phyloP scores from a whole-genome alignment of 2,797 vertebrate species.

The Sphenodon punctatus region DNA sequence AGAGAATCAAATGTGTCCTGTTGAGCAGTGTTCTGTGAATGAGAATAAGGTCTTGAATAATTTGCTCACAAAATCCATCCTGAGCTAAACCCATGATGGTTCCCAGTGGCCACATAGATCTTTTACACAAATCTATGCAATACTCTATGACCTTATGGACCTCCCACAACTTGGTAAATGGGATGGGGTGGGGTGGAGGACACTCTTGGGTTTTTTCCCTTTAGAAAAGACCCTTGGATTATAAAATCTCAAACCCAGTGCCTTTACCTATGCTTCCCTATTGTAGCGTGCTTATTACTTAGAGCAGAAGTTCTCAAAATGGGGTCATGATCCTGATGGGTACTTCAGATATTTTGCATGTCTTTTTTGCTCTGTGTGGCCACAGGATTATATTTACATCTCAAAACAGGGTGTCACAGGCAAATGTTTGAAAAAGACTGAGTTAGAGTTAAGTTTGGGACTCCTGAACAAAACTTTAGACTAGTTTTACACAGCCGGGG shows the following conservation, averaged over 20 bases:
- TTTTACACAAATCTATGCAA: neutral
- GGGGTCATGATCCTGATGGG: too few species aligned
- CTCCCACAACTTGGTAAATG: neutral
- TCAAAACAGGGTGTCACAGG: too few species aligned
- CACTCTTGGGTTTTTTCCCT: neutral
- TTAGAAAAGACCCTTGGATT: too few species aligned
- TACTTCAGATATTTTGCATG: too few species aligned
- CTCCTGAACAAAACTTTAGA: too few species aligned
- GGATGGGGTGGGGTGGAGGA: neutral
- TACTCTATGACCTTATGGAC: neutral
- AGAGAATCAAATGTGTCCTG: conserved; percentile 36
- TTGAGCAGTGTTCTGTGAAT: conserved; percentile 33
- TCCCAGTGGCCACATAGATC: neutral
- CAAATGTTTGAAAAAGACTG: too few species aligned
- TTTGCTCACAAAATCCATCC: conserved; percentile 38
- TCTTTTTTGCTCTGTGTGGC: too few species aligned
- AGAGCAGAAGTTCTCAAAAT: neutral
- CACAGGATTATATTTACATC: too few species aligned
- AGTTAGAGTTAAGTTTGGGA: too few species aligned
- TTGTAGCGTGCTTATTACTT: neutral
- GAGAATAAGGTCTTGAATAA: conserved; percentile 52
- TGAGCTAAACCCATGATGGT: neutral
- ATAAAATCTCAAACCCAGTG: neutral
- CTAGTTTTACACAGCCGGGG: too few species aligned
- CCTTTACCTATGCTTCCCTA: neutral